These are phyloP conservation scores for Ophthalmotilapia sp. DNA, from an alignment of 2,113 vertebrate genomes.

Conservation along the genomic window DNA sequence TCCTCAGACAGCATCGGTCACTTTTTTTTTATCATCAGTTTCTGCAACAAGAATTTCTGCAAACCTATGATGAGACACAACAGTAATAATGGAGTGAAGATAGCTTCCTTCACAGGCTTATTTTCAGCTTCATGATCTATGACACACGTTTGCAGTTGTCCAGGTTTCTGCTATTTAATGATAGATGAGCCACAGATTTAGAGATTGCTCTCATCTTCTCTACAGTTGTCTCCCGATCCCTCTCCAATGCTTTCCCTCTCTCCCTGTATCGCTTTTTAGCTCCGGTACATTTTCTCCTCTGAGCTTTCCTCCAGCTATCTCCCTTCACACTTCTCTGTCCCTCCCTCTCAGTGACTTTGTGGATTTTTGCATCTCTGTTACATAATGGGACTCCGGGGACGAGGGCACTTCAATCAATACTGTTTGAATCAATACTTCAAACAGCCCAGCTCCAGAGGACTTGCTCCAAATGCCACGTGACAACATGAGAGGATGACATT, in stretches of 20 bases:
- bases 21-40: not conserved
- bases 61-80: not conserved
- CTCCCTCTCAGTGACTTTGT: conserved; percentile 42
- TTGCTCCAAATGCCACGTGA: conserved; percentile 49
- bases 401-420: conserved; percentile 62
- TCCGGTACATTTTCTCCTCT: not conserved
- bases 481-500: conserved; percentile 44
- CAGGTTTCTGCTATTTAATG: not conserved
- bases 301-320: not conserved
- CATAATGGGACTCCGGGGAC: conserved; percentile 49
- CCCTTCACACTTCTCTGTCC: not conserved
- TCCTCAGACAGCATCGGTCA: not conserved
- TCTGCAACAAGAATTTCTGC: not conserved
- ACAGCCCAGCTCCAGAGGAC: conserved; percentile 24
- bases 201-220: not conserved
- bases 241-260: not conserved
- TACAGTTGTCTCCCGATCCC: not conserved
- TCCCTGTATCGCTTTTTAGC: not conserved
- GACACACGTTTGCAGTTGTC: not conserved
- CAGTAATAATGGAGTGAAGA: not conserved
- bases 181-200: conserved; percentile 5
- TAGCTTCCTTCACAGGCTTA: not conserved
- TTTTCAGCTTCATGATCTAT: conserved; percentile 28
- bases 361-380: conserved; percentile 49
- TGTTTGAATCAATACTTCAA: conserved; percentile 58